Evolutionary conservation across 2,888 invertebrate species (phyloP).

Genomic region (Onchidella celtica): DNA sequence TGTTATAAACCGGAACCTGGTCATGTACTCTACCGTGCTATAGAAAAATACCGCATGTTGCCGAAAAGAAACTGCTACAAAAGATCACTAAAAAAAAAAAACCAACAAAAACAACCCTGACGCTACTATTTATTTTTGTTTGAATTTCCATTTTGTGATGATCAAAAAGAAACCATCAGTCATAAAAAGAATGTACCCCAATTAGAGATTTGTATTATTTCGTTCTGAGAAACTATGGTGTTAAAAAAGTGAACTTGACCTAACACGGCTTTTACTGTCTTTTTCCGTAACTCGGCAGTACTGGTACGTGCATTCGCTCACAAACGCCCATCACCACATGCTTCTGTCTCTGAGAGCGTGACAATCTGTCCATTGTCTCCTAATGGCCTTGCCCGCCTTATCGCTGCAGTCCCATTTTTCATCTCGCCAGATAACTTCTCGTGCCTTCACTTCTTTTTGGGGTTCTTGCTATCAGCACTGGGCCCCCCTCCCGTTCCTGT

Average conservation of each 20-base stretch:
- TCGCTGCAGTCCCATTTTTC: constrained; percentile 9
- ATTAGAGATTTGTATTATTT: not conserved
- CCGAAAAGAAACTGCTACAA: too few relatives aligned
- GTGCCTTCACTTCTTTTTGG: not conserved
- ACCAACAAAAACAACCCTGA: too few relatives aligned
- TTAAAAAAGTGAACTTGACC: too few relatives aligned
- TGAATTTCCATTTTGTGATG: too few relatives aligned
- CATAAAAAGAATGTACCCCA: not conserved
- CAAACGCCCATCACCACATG: constrained; percentile 15
- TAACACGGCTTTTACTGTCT: too few relatives aligned
- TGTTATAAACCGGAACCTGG: too few relatives aligned
- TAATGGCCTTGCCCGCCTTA: not conserved
- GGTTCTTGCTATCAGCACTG: not conserved
- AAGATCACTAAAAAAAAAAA: too few relatives aligned
- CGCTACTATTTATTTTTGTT: too few relatives aligned
- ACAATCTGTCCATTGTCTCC: constrained; percentile 34
- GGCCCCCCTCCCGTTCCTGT: not conserved
- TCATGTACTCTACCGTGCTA: too few relatives aligned
- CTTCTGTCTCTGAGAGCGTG: not conserved
- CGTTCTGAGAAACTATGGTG: not conserved
- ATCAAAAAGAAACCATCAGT: too few relatives aligned
- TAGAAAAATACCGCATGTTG: too few relatives aligned
- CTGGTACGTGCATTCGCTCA: constrained; percentile 30
- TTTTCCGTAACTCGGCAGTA: not conserved
- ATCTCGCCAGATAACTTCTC: constrained; percentile 11